phyloP scores from a whole-genome alignment of 2,797 vertebrate genomes.

The Cyclopterus lumpus region DNA sequence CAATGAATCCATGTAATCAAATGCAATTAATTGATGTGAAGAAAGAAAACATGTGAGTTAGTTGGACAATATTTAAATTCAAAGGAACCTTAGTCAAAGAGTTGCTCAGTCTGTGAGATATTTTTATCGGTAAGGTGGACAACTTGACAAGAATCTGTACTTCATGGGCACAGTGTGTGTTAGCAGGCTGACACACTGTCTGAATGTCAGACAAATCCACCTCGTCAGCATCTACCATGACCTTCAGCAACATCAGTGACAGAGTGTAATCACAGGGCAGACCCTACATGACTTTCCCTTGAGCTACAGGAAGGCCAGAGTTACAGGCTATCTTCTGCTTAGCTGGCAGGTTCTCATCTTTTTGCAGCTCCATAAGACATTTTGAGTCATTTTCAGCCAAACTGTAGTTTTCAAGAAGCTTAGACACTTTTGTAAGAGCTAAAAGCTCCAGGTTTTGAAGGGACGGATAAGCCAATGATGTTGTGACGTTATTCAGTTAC shows the following conservation, averaged over 20 bases:
- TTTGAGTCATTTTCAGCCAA: slow-evolving; percentile 6
- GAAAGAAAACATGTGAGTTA: neutral
- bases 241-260: slow-evolving; percentile 44
- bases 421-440: slow-evolving; percentile 8
- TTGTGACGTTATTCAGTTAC: neutral
- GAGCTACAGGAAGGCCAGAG: slow-evolving; percentile 26
- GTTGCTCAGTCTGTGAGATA: neutral
- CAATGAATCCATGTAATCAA: neutral
- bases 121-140: neutral
- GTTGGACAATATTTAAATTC: neutral
- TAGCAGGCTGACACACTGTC: slow-evolving; percentile 35
- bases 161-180: slow-evolving; percentile 19
- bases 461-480: neutral
- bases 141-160: slow-evolving; percentile 1
- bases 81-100: neutral
- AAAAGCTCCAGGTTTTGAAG: slow-evolving; percentile 5
- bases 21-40: neutral
- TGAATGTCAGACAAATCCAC: slow-evolving; percentile 51
- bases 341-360: slow-evolving; percentile 33
- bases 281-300: slow-evolving; percentile 30
- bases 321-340: slow-evolving; percentile 24
- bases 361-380: slow-evolving; percentile 4
- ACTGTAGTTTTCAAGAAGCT: slow-evolving; percentile 24
- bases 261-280: slow-evolving; percentile 48
- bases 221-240: slow-evolving; percentile 50